Evolutionary conservation across 1,140 invertebrate species (phyloP).

Genomic region (Adelges cooleyi): DNA sequence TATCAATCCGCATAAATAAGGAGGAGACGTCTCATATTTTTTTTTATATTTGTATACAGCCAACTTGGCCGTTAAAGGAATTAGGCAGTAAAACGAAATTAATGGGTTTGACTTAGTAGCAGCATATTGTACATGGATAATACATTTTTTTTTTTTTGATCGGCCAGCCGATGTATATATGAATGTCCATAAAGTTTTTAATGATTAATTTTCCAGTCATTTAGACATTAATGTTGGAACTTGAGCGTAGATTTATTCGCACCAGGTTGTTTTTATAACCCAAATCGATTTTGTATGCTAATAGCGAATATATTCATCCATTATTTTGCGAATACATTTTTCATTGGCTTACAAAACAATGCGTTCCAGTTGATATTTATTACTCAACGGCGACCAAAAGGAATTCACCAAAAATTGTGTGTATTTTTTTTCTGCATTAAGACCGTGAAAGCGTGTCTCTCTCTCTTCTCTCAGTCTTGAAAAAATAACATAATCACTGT

Average conservation of each 20-base stretch:
- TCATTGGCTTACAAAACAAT: conserved; percentile 11
- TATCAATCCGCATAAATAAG: no score
- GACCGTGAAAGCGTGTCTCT: no score
- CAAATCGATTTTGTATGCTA: conserved; percentile 27
- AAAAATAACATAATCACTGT: no score
- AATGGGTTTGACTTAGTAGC: conserved; percentile 4
- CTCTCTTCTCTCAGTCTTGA: no score
- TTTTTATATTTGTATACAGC: no score
- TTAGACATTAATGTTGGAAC: conserved; percentile 23
- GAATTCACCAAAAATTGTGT: not conserved
- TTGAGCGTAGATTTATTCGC: conserved; percentile 9
- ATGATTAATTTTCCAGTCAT: conserved; percentile 24
- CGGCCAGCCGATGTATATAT: not conserved
- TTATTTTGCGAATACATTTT: conserved; percentile 3
- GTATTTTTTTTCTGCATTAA: not conserved
- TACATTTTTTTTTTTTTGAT: not conserved
- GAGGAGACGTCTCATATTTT: no score
- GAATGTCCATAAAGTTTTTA: conserved; percentile 11
- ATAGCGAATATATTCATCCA: conserved; percentile 14
- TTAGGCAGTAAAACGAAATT: conserved; percentile 21
- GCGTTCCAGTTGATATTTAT: conserved; percentile 5
- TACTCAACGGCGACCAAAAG: not conserved
- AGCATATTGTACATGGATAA: no score
- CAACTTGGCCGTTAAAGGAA: no score
- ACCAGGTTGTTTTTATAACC: conserved; percentile 24